These are phyloP conservation scores for Onychostruthus taczanowskii DNA, from an alignment of 2,113 vertebrate genomes.

Conservation along the genomic window DNA sequence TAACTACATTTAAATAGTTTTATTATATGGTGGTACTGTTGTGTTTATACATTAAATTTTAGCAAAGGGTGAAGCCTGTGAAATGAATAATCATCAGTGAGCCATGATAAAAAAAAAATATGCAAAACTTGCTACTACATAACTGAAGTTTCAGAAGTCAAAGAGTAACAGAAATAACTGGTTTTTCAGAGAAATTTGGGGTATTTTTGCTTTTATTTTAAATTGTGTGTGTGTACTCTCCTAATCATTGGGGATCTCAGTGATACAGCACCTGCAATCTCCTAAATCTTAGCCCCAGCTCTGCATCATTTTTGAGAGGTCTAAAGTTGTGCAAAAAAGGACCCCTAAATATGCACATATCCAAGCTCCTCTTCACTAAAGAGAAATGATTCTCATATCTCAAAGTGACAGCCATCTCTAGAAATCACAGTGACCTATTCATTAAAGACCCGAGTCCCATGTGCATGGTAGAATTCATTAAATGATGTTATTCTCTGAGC, in stretches of 20 bases:
- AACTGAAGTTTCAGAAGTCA: not conserved
- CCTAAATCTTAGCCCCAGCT: not conserved
- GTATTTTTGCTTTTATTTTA: not conserved
- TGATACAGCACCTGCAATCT: not conserved
- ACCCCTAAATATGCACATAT: constrained; percentile 47
- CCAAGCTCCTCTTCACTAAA: constrained; percentile 36
- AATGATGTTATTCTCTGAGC: constrained; percentile 23
- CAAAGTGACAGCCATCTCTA: constrained; percentile 57
- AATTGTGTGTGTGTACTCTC: not conserved
- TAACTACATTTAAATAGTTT: not conserved
- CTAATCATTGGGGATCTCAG: not conserved
- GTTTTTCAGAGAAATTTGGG: not conserved
- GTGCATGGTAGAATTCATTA: constrained; percentile 59
- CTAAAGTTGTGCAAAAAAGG: constrained; percentile 36
- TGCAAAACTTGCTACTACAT: not conserved
- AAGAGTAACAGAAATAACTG: not conserved
- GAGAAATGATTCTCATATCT: constrained; percentile 62
- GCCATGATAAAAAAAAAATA: not conserved
- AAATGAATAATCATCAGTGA: not conserved
- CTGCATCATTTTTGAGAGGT: not conserved
- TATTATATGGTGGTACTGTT: not conserved
- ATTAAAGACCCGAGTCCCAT: constrained; percentile 32
- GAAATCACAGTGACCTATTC: constrained; percentile 57
- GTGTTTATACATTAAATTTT: not conserved
- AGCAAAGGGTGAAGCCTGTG: not conserved